Conservation (phyloP, 2,113 vertebrate genomes). For the Leptodactylus fuscus region DNA sequence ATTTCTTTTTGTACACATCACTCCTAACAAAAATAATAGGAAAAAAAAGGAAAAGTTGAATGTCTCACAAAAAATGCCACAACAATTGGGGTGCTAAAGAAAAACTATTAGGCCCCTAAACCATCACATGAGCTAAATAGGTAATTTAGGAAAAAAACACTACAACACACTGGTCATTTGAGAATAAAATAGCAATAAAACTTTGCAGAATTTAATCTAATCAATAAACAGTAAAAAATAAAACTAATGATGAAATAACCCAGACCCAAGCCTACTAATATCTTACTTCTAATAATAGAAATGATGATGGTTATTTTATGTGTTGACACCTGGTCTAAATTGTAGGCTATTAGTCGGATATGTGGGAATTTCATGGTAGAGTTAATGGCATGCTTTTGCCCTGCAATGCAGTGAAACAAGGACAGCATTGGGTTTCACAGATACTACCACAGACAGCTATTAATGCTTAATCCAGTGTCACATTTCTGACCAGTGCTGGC, state of each 20-base stretch:
- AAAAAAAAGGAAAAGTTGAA: no score
- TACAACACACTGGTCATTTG: no score
- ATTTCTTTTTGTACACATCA: no score
- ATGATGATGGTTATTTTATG: slow-evolving; percentile 18
- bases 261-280: slow-evolving; percentile 33
- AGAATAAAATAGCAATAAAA: no score
- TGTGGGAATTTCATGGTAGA: slow-evolving; percentile 44
- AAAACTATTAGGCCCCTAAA: no score
- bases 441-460: slow-evolving; percentile 76
- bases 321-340: slow-evolving; percentile 19
- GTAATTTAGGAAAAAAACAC: no score
- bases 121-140: no score
- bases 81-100: no score
- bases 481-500: slow-evolving; percentile 72
- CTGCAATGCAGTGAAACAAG: slow-evolving; percentile 63
- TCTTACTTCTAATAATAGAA: slow-evolving; percentile 42
- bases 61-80: no score
- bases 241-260: neutral
- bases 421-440: slow-evolving; percentile 69
- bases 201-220: neutral
- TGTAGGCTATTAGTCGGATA: slow-evolving; percentile 6
- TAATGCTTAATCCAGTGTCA: slow-evolving; percentile 75
- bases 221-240: neutral
- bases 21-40: no score
- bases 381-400: slow-evolving; percentile 64